phyloP scores from a whole-genome alignment of 2,113 vertebrate species.

The Cephalopterus ornatus region DNA sequence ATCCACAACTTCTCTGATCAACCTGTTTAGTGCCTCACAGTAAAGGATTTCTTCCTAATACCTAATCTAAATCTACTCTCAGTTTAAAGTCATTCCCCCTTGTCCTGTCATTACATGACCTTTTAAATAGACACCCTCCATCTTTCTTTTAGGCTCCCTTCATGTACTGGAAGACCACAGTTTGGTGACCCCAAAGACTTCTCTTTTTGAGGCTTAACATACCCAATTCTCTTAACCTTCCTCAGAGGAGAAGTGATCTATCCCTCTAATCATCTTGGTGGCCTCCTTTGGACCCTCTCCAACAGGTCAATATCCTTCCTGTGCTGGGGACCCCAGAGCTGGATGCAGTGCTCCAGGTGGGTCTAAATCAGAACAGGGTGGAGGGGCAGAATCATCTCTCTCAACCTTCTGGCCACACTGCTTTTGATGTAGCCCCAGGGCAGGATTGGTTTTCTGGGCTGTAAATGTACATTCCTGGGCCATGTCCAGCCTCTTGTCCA shows the following conservation, averaged over 20 bases:
- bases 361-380: background rate
- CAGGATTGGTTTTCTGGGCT: background rate
- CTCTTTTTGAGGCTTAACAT: background rate
- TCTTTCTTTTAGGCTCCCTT: background rate
- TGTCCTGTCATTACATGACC: background rate
- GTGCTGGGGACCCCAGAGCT: accelerated
- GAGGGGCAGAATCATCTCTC: background rate
- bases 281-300: background rate
- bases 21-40: background rate
- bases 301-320: background rate
- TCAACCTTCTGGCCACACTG: accelerated
- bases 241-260: background rate
- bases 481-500: background rate
- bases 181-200: background rate
- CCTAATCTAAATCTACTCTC: background rate
- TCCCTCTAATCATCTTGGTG: background rate
- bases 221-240: background rate
- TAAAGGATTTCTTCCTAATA: background rate
- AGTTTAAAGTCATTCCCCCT: background rate
- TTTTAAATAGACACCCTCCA: background rate
- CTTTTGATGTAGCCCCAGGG: background rate
- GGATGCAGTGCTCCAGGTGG: accelerated
- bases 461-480: background rate
- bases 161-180: background rate
- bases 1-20: background rate